Base-by-base conservation (phyloP, 2,888 invertebrate species). In the Nezara viridula region DNA sequence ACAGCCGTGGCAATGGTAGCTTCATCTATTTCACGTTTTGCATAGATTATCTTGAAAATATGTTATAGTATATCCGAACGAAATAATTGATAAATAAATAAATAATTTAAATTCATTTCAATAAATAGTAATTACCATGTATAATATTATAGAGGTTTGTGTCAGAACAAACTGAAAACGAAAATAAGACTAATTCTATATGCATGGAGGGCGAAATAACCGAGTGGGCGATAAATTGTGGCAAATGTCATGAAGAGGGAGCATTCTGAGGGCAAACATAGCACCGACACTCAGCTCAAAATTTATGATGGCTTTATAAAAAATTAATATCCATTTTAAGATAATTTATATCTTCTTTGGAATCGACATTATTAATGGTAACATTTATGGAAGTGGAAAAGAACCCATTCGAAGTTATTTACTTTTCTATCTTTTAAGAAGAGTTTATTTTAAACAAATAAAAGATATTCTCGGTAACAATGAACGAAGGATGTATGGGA, bases 211-310 rank as follows among this genome's bases (percentile, higher is more conserved):
- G 37, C 32, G 66, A 37, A 73, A 73, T 73, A 73, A 19, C 66
- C 16, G 66, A 73, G 66, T 73, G 66, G 37, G 66, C 66, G 19
- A 73, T 73, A 73, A 73, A 73, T 73, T 73, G 32, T 37, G 16
- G 66, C 66, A 73, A 37, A 73, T 73, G 66, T 73, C 66, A 73
- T 73, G 66, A 73, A 73, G 37, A 37, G 66, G 66, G 66, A n/a
- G n/a, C 37, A 6, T 37, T 73, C 19, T 37, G 19, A 9, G 37
- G 37, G 66, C 32, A 73, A 73, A 73, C 66, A 73, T 37, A 73
- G 66, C 66, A 73, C 66, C 0, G 7, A 7, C 66, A 73, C 66
- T 73, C 66, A 24, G 9, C 32, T 37, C 19, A 19, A 32, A 73
- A 73, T 73, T 73, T 73, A 73, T 73, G 66, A 37, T 19, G 19